Evolutionary conservation across 37 sponge, comb jelly and placozoan genomes (phyloP), one percentile per base, ranked within the genome.

Genomic region (Cladorhizidae sp.): DNA sequence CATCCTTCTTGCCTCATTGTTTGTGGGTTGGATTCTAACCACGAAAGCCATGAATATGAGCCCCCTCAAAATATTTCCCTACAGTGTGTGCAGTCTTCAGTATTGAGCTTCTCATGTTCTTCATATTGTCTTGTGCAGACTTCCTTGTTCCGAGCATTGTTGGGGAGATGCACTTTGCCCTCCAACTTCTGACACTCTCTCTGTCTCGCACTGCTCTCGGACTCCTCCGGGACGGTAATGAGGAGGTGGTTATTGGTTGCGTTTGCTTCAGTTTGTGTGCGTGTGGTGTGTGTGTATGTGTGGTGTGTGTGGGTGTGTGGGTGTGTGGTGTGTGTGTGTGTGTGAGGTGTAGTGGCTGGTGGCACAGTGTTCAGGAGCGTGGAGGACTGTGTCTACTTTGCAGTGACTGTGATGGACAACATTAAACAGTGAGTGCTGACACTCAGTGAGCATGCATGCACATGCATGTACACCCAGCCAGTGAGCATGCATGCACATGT

Each of bases 351-450:
- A 65, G 67, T 31, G 35, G 20, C 67, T 7, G 17, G 17, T 65
- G 31, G 12, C 7, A 33, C 36, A 9, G 7, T 31, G 35, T 65
- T 65, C 36, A 31, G 35, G 31, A 23, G 64, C 42, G 72, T 82
- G 36, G 77, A 76, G 31, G 76, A 73, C 63, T 83, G 87, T 68
- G 77, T 81, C 51, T 86, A 86, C 67, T 91, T 91, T 79, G 73
- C 87, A 38, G 79, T 86, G 31, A 26, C 70, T 43, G 91, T 83
- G 39, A 61, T 91, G 67, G 67, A 82, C 38, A 57, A 68, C 3
- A 73, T 80, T 5, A 80, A 65, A 55, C 21, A 78, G 89, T 88
- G 36, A 78, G 83, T 26, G 22, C 37, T n/a, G n/a, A n/a, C n/a
- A n/a, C n/a, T n/a, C n/a, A n/a, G n/a, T n/a, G n/a, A n/a, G n/a